Evolutionary conservation across 2,797 vertebrate genomes (phyloP).

Genomic region (Sebastes steindachneri): DNA sequence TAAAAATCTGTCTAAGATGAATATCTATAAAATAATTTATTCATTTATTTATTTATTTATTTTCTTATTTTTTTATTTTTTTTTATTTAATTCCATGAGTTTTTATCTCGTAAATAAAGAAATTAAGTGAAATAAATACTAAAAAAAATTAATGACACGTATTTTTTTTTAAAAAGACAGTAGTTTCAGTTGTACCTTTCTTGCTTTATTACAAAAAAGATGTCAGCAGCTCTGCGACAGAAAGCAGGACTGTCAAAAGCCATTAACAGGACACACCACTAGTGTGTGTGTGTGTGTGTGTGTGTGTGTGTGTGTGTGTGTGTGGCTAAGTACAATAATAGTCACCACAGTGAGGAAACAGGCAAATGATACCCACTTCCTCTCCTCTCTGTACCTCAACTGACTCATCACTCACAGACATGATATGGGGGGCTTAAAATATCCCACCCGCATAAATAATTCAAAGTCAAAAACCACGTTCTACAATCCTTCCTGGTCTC

Average conservation of each 20-base stretch:
- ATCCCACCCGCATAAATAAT: conserved; percentile 73
- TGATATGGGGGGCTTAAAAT: conserved; percentile 75
- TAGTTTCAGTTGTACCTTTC: not conserved
- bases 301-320: not conserved
- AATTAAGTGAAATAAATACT: not conserved
- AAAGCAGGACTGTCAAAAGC: not conserved
- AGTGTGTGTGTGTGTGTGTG: not conserved
- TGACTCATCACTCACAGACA: conserved; percentile 63
- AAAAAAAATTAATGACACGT: not conserved
- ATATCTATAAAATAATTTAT: not conserved
- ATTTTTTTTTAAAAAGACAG: not conserved
- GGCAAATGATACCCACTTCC: conserved; percentile 33
- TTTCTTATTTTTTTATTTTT: no score
- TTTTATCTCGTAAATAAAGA: not conserved
- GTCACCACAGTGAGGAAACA: not conserved
- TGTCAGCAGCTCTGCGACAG: not conserved
- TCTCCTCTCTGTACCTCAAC: conserved; percentile 25
- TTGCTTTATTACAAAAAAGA: not conserved
- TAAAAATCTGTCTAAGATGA: not conserved
- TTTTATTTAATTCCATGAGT: no score
- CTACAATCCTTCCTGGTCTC: conserved; percentile 24
- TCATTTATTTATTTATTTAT: not conserved
- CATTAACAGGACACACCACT: not conserved
- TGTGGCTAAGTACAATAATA: not conserved
- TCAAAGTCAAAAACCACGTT: conserved; percentile 45